A percentile compares a stretch with the other conserved stretches of the same genome.
Conservation (phyloP, 2,888 invertebrate species). For the Eupelmus urozonus region DNA sequence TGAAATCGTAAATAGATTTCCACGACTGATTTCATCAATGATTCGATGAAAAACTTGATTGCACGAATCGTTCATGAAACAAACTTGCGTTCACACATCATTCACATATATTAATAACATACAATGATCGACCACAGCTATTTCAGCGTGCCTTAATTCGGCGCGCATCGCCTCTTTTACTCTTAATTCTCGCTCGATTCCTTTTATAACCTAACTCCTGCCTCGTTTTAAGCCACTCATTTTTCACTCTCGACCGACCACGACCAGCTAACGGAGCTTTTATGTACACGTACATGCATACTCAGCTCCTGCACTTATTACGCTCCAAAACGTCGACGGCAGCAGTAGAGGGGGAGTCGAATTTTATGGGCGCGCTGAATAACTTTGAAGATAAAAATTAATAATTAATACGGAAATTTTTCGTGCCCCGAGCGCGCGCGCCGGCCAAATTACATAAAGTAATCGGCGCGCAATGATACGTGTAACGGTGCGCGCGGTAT, state of each 20-base stretch:
- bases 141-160: no score
- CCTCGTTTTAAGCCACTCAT: constrained; percentile 12
- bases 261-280: constrained; percentile 34
- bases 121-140: no score
- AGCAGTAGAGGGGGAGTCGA: constrained; percentile 4
- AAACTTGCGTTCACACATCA: no score
- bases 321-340: neutral
- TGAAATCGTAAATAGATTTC: no score
- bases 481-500: no score
- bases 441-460: constrained; percentile 17
- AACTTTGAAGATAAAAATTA: constrained; percentile 2
- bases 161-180: no score
- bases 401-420: constrained; percentile 42
- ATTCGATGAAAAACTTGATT: no score
- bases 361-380: constrained; percentile 17
- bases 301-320: constrained; percentile 30
- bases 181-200: neutral
- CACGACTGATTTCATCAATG: no score
- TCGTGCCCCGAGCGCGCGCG: neutral
- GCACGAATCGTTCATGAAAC: no score
- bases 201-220: constrained; percentile 23
- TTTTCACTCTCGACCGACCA: constrained; percentile 18
- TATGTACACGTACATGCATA: neutral
- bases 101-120: no score
- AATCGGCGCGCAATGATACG: constrained; percentile 5